Evolutionary conservation across 1,140 invertebrate genomes (phyloP), one percentile per base, ranked within the genome.

Genomic region (Ceratina japonica): DNA sequence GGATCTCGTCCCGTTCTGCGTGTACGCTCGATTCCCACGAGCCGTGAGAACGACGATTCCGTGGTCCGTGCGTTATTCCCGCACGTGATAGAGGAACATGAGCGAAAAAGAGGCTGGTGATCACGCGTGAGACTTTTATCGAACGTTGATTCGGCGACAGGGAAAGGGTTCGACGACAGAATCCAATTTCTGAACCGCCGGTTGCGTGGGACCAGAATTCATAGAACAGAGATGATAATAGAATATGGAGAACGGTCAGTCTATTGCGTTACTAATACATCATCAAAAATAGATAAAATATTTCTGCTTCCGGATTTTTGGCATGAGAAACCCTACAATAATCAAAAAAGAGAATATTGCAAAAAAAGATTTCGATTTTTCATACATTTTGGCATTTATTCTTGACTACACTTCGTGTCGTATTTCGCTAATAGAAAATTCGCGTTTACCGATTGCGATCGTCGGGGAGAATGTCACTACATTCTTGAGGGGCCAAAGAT

Each of bases 1-100:
- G 24, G 79, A 75, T 80, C 51, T 37, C 54, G 71, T 58, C 51
- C 73, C 71, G 49, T 59, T 80, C 78, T 69, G 59, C 74, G 68
- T 80, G 27, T 31, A 22, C 58, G 72, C 27, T 24, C 24, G 72
- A 80, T 87, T 89, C 87, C 86, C 87, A 89, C 87, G 87, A 72
- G 64, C 76, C 88, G 88, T 89, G 87, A 88, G 88, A 89, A 89
- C 86, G 24, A 81, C 74, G 62, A 71, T 77, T 81, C 56, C 78
- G 61, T 71, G 75, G 79, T 83, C 74, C 78, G 66, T 81, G 85
- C 78, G 80, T 81, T 77, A 68, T 83, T 79, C 81, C 80, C 84
- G 49, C 37, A 49, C 56, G 24, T 78, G 63, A 70, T 64, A 84
- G 86, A 86, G 69, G 51, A 88, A 82, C 87, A 88, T 84, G 59